phyloP scores from a whole-genome alignment of 2,888 invertebrate genomes.

The Tetanocera ferruginea region DNA sequence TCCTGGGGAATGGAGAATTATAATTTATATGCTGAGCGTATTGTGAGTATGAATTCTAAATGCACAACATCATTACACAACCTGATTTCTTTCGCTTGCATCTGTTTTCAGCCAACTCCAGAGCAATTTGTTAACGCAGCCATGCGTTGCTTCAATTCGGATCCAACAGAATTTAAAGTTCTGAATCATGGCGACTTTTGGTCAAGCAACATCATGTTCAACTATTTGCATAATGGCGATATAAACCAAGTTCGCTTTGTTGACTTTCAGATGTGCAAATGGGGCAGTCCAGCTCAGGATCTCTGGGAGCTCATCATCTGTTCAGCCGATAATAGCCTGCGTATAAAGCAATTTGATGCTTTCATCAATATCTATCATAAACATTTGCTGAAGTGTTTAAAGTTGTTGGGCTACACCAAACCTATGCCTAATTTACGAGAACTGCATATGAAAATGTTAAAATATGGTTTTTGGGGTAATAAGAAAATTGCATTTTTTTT shows the following conservation, averaged over 20 bases:
- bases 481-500: neutral
- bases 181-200: slow-evolving; percentile 68
- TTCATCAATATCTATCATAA: slow-evolving; percentile 64
- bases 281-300: slow-evolving; percentile 66
- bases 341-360: slow-evolving; percentile 62
- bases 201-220: slow-evolving; percentile 66
- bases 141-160: slow-evolving; percentile 56
- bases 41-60: slow-evolving; percentile 53
- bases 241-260: slow-evolving; percentile 64
- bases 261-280: slow-evolving; percentile 66
- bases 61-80: neutral
- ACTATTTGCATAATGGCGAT: slow-evolving; percentile 55
- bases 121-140: slow-evolving; percentile 63
- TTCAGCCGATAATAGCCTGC: slow-evolving; percentile 61
- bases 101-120: slow-evolving; percentile 56
- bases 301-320: slow-evolving; percentile 64
- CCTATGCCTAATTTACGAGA: slow-evolving; percentile 60
- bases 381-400: slow-evolving; percentile 60
- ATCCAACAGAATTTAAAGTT: slow-evolving; percentile 62
- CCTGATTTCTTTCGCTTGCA: neutral
- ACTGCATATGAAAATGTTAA: slow-evolving; percentile 64
- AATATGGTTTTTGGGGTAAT: slow-evolving; percentile 64
- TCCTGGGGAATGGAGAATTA: slow-evolving; percentile 59
- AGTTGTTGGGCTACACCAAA: slow-evolving; percentile 59
- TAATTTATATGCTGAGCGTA: slow-evolving; percentile 58